Evolutionary conservation across 2,888 invertebrate species (phyloP).

Genomic region (Barypeithes pellucidus): DNA sequence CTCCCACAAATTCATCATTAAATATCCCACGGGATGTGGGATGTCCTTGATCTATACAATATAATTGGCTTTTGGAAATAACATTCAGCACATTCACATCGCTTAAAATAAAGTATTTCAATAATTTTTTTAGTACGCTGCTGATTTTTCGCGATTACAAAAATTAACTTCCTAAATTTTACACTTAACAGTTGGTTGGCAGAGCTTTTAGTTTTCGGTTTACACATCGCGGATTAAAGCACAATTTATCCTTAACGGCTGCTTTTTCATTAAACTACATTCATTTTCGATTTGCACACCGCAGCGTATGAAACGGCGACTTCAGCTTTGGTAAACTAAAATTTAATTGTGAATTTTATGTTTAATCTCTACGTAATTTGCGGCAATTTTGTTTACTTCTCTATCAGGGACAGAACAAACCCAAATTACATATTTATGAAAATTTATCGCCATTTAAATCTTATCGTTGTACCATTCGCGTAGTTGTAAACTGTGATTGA

Average conservation of each 20-base stretch:
- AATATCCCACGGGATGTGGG: no score
- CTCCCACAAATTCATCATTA: no score
- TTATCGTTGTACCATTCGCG: no score
- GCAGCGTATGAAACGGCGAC: constrained; percentile 8
- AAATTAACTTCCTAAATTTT: constrained; percentile 1
- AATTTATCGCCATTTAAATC: no score
- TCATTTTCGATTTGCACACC: constrained; percentile 13
- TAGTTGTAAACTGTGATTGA: no score
- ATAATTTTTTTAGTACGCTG: not conserved
- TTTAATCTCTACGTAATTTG: not conserved
- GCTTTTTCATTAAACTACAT: constrained; percentile 16
- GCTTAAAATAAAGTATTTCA: not conserved
- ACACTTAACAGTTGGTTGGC: constrained; percentile 20
- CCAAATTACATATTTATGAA: no score
- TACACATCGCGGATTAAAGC: constrained; percentile 2
- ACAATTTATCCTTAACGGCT: constrained; percentile 7
- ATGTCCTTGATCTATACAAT: no score
- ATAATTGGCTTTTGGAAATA: no score
- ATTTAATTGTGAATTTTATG: not conserved
- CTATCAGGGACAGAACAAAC: not conserved
- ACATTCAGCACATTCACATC: no score
- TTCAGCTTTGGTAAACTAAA: not conserved
- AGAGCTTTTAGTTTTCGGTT: constrained; percentile 10
- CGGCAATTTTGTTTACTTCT: not conserved
- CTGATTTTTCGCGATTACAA: not conserved